phyloP scores from a whole-genome alignment of 1,140 invertebrate species.

The Fragariocoptes setiger region DNA sequence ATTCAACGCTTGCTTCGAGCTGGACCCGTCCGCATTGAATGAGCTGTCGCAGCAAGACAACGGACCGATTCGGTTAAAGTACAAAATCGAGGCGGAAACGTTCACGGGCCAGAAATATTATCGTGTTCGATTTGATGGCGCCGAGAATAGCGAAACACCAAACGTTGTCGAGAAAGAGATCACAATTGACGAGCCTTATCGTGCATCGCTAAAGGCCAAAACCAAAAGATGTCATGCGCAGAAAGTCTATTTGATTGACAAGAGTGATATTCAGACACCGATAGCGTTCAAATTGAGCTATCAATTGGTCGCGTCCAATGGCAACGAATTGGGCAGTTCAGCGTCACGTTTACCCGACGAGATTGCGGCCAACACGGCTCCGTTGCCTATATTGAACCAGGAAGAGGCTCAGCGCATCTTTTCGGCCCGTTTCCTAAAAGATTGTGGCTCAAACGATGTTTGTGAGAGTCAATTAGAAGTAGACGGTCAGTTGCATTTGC shows the following conservation, averaged over 20 bases:
- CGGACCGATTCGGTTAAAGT: slow-evolving; percentile 26
- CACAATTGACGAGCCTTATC: slow-evolving; percentile 6
- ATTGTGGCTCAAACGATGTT: slow-evolving; percentile 57
- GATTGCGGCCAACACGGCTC: slow-evolving; percentile 21
- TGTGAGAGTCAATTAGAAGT: slow-evolving; percentile 55
- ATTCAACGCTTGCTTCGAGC: slow-evolving; percentile 52
- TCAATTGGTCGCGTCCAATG: slow-evolving; percentile 23
- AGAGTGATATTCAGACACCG: slow-evolving; percentile 12
- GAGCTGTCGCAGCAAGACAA: too few relatives aligned
- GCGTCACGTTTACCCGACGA: slow-evolving; percentile 1
- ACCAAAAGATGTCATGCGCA: slow-evolving; percentile 24
- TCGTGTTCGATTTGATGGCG: slow-evolving; percentile 31
- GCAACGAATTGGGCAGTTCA: not conserved
- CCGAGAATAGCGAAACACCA: slow-evolving; percentile 12
- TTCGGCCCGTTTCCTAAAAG: slow-evolving; percentile 57
- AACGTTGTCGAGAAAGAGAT: slow-evolving; percentile 17
- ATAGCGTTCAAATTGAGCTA: slow-evolving; percentile 41
- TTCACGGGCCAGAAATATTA: slow-evolving; percentile 34
- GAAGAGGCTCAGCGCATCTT: slow-evolving; percentile 46
- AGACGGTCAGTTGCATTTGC: slow-evolving; percentile 22
- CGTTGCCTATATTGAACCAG: slow-evolving; percentile 57
- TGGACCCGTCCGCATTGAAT: slow-evolving; percentile 21
- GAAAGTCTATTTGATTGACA: slow-evolving; percentile 35
- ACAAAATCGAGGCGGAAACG: slow-evolving; percentile 50
- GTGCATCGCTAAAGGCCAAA: slow-evolving; percentile 1